A percentile compares a stretch with the other conserved stretches of the same genome.
phyloP scores from a whole-genome alignment of 2,888 invertebrate species.

The Calliopum simillimum region DNA sequence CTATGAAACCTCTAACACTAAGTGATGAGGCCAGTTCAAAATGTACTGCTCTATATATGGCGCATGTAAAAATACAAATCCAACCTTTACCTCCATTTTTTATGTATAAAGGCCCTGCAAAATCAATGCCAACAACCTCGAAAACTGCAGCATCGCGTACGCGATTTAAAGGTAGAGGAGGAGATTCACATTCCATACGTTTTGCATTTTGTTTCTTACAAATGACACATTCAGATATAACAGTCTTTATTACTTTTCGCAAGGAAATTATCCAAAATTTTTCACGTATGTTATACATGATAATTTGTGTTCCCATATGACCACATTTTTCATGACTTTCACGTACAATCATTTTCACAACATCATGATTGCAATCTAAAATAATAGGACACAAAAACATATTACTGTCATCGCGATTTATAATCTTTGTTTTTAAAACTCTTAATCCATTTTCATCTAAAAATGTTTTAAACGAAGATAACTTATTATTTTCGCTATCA shows the following conservation, averaged over 20 bases:
- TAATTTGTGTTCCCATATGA: constrained; percentile 9
- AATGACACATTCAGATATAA: constrained; percentile 4
- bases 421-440: no score
- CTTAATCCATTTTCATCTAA: constrained; percentile 4
- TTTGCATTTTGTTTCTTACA: constrained; percentile 13
- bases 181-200: constrained; percentile 5
- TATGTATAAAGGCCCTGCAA: neutral
- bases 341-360: constrained; percentile 5
- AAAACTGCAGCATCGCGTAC: neutral
- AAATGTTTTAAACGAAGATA: constrained; percentile 1
- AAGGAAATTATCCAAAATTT: constrained; percentile 7
- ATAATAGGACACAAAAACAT: constrained; percentile 3
- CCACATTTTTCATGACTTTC: constrained; percentile 7
- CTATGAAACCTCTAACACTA: neutral
- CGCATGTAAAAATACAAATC: constrained; percentile 11
- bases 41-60: neutral
- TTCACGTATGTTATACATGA: constrained; percentile 7
- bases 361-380: neutral
- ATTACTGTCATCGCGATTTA: neutral
- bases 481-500: neutral
- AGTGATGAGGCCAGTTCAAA: neutral
- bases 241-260: neutral
- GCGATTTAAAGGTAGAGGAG: constrained; percentile 2
- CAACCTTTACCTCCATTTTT: neutral
- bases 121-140: neutral